Base-by-base conservation (phyloP, 2,888 invertebrate species). In the Caenorhabditis sp. region DNA sequence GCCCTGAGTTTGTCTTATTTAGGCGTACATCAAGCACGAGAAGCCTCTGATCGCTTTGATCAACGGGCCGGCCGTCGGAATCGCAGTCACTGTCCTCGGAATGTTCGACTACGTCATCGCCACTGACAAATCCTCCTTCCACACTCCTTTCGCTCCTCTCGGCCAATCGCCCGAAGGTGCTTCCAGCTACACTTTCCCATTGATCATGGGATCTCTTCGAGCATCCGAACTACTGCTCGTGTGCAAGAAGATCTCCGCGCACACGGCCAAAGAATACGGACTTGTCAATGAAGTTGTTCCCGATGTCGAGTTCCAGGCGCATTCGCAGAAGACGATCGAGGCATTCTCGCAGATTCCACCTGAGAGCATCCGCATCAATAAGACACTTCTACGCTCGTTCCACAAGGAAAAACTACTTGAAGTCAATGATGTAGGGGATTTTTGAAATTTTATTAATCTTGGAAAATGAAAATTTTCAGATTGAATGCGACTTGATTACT, bases 41-140 rank as follows among this genome's bases (percentile, higher is more conserved):
- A 99, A 98, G 93, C 93, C 97, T 40, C 92, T 98, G 53, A 94
- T 98, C 83, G 95, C 95, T 15, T 93, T 97, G 76, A 95, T 98
- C 0, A 97, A 98, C 94, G 98, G 98, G 1, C 97, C 97, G 51
- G 96, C 97, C 15, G 94, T 98, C 87, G 98, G 98, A 28, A 95
- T 98, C 87, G 95, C 95, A 51, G 95, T 95, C 2, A 98, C 98
- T 0, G 95, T 95, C 11, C 93, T 96, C 64, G 95, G 95, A 0
- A 93, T 98, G 0, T 96, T 95, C 93, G 98, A 98, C 93, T 93
- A 96, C 74, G 95, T 97, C 8, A 96, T 96, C 93, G 95, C 96
- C 68, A 94, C 95, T n/a, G 95, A 97, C 87, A 94, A 93, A 92
- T 95, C 97, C 1, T 95, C 95, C 81, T 97, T 98, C 92, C 93